A percentile compares a stretch with the other conserved stretches of the same genome.
phyloP scores from a whole-genome alignment of 2,797 vertebrate genomes.

The Podarcis lilfordi region DNA sequence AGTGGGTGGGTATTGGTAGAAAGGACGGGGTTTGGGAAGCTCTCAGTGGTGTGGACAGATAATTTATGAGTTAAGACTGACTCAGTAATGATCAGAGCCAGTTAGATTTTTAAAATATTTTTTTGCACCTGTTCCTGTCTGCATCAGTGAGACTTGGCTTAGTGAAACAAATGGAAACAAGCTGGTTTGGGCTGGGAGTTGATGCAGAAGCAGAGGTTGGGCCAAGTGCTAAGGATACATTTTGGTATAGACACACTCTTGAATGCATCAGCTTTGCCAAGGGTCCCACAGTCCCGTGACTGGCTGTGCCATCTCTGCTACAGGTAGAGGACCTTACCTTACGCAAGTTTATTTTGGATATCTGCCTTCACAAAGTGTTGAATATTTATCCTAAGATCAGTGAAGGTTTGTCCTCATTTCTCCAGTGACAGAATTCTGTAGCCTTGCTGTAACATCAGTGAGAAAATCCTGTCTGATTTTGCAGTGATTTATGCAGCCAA shows the following conservation, averaged over 20 bases:
- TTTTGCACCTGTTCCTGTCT: background rate
- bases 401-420: background rate
- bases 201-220: background rate
- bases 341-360: background rate
- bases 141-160: background rate
- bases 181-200: background rate
- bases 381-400: background rate
- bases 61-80: too few species aligned
- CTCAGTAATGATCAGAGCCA: too few species aligned
- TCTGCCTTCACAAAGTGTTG: background rate
- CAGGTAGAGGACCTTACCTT: background rate
- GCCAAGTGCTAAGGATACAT: background rate
- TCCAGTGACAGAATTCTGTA: background rate
- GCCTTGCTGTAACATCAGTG: background rate
- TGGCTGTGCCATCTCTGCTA: background rate
- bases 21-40: too few species aligned
- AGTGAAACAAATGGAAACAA: background rate
- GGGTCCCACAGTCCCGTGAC: background rate
- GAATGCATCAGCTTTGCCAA: background rate
- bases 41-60: too few species aligned
- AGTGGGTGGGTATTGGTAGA: too few species aligned
- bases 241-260: background rate
- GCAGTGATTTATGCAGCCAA: background rate
- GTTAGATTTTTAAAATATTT: background rate
- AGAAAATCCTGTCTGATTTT: background rate